These are phyloP conservation scores for Asarcornis scutulata DNA, from an alignment of 2,113 vertebrate species.

Conservation along the genomic window DNA sequence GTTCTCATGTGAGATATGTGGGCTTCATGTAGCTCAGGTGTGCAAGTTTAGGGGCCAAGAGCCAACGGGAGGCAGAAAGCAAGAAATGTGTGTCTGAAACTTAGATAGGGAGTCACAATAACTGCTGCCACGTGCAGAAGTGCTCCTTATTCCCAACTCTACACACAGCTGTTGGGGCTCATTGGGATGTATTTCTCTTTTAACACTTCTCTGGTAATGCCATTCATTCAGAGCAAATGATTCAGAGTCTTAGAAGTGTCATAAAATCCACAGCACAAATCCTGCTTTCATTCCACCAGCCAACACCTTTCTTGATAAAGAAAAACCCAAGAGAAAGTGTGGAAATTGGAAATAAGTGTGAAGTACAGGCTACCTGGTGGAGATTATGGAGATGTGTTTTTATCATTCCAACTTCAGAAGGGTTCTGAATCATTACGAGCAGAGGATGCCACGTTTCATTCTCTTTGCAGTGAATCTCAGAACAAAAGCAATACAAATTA, in stretches of 20 bases:
- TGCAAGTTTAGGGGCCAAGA: not conserved
- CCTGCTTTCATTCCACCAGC: not conserved
- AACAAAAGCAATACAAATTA: not conserved
- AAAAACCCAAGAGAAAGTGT: not conserved
- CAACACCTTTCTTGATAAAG: not conserved
- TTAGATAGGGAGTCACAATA: not conserved
- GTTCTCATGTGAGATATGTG: not conserved
- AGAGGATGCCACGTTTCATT: not conserved
- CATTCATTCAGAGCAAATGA: not conserved
- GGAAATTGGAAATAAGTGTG: not conserved
- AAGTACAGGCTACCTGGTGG: not conserved
- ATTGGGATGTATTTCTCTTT: not conserved
- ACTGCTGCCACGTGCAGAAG: not conserved
- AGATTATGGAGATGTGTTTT: not conserved
- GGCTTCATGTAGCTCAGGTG: not conserved
- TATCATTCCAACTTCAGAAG: not conserved
- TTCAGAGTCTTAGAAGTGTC: not conserved
- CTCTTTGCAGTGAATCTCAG: not conserved
- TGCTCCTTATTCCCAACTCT: not conserved
- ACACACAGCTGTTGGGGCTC: accelerated
- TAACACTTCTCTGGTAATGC: not conserved
- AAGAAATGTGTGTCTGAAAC: not conserved
- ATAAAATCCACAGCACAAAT: not conserved
- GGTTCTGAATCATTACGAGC: not conserved
- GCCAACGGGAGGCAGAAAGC: not conserved